Evolutionary conservation across 1,140 invertebrate genomes (phyloP).

Genomic region (Druon quercuslanigerum): DNA sequence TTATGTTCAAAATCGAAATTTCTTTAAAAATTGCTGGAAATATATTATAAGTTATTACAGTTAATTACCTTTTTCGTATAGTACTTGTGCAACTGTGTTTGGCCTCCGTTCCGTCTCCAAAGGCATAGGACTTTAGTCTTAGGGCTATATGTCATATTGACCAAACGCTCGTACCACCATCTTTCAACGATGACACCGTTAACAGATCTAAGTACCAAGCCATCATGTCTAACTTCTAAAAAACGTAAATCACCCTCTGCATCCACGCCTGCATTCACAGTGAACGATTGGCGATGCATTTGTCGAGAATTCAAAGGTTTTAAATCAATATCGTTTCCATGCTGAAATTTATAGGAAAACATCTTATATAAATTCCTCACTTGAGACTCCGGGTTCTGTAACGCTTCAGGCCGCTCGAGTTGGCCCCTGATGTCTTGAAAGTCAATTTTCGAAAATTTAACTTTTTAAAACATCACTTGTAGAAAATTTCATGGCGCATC

Average conservation of each 20-base stretch:
- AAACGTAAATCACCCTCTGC: slow-evolving; percentile 94
- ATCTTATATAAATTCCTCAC: background rate
- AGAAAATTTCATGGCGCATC: too few relatives aligned
- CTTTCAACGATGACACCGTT: slow-evolving; percentile 96
- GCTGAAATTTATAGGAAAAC: slow-evolving; percentile 74
- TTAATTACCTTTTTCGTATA: slow-evolving; percentile 97
- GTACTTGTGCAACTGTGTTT: slow-evolving; percentile 98
- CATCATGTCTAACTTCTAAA: slow-evolving; percentile 98
- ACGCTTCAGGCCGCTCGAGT: too few relatives aligned
- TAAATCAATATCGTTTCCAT: slow-evolving; percentile 97
- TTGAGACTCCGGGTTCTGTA: too few relatives aligned
- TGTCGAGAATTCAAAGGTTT: slow-evolving; percentile 93
- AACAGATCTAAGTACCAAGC: slow-evolving; percentile 93
- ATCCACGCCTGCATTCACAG: slow-evolving; percentile 95
- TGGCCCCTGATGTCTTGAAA: too few relatives aligned
- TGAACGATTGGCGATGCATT: slow-evolving; percentile 97
- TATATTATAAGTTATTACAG: slow-evolving; percentile 6
- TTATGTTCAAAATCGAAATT: too few relatives aligned
- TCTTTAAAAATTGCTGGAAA: background rate
- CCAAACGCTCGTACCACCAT: slow-evolving; percentile 99
- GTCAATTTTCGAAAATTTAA: too few relatives aligned
- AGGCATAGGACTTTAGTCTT: slow-evolving; percentile 98
- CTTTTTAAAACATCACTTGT: too few relatives aligned
- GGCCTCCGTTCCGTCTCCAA: slow-evolving; percentile 92
- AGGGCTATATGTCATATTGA: slow-evolving; percentile 99